Conservation (phyloP, 2,888 invertebrate species). For the Andrena flavipes region DNA sequence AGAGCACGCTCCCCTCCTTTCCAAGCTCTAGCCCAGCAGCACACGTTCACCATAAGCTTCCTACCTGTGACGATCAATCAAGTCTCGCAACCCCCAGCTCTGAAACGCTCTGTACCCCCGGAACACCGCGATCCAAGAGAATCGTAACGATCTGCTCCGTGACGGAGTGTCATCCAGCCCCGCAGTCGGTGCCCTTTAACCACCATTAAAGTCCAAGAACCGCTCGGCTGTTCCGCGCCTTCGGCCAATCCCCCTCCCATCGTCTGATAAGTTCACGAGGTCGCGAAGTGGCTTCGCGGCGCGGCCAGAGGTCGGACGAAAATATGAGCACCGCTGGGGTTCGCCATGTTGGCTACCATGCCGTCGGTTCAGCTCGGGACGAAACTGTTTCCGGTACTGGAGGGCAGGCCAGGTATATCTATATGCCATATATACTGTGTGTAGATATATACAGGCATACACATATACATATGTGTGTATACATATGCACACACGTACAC, state of each 20-base stretch:
- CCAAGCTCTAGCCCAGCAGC: too few species aligned
- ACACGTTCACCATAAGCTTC: neutral
- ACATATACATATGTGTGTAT: slow-evolving; percentile 8
- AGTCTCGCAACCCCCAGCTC: neutral
- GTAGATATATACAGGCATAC: slow-evolving; percentile 12
- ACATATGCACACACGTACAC: slow-evolving; percentile 2
- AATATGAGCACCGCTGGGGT: slow-evolving; percentile 81
- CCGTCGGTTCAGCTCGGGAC: slow-evolving; percentile 80
- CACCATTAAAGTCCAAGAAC: slow-evolving; percentile 44
- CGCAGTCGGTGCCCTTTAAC: slow-evolving; percentile 29
- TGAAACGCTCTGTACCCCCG: neutral
- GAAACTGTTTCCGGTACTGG: slow-evolving; percentile 82
- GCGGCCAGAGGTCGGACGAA: slow-evolving; percentile 42
- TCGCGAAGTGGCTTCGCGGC: slow-evolving; percentile 29
- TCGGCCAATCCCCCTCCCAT: slow-evolving; percentile 35
- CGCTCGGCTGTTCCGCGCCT: neutral
- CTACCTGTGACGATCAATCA: neutral
- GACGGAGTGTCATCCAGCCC: slow-evolving; percentile 19
- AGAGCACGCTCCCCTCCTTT: too few species aligned
- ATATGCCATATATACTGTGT: slow-evolving; percentile 73
- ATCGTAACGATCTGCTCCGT: slow-evolving; percentile 37
- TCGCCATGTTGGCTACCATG: slow-evolving; percentile 82
- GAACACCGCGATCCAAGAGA: slow-evolving; percentile 16
- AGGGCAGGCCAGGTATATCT: slow-evolving; percentile 80
- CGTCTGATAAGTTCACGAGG: slow-evolving; percentile 61